Percentiles rank a stretch among this genome's conserved stretches.
phyloP scores from a whole-genome alignment of 2,888 invertebrate species.

The Aspidiotus destructor region DNA sequence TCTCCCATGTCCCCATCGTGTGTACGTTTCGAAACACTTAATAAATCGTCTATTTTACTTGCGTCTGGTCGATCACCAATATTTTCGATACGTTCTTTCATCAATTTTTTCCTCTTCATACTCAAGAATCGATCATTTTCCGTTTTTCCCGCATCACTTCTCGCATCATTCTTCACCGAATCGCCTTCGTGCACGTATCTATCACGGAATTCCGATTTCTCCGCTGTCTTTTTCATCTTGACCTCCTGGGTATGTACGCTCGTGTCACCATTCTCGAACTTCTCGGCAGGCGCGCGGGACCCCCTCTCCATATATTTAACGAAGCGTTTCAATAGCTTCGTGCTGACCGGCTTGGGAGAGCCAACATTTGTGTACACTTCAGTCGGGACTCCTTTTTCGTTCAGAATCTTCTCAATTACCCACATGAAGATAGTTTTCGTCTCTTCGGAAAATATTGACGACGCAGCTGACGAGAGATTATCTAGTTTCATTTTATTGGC shows the following conservation, averaged over 20 bases:
- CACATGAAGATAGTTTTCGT: conserved; percentile 22
- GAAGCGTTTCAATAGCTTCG: conserved; percentile 19
- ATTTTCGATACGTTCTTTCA: conserved; percentile 29
- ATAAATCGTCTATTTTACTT: conserved; percentile 19
- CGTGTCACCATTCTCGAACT: not conserved
- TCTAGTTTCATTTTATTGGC: conserved; percentile 5
- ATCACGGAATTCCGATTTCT: not conserved
- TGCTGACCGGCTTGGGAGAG: conserved; percentile 12
- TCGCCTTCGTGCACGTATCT: not conserved
- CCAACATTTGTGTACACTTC: not conserved
- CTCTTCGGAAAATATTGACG: conserved; percentile 16
- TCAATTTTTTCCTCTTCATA: conserved; percentile 20
- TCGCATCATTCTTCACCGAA: not conserved
- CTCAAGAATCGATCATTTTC: conserved; percentile 15
- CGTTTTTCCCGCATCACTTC: not conserved
- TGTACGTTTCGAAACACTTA: not conserved
- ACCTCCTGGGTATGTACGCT: not conserved
- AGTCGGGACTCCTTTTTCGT: not conserved
- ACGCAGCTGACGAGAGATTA: conserved; percentile 12
- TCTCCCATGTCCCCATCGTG: conserved; percentile 10
- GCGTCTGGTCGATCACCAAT: conserved; percentile 14
- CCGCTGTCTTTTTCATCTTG: not conserved
- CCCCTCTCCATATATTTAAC: conserved; percentile 19
- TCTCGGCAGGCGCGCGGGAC: not conserved
- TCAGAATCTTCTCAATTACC: conserved; percentile 12